phyloP scores from a whole-genome alignment of 2,888 invertebrate species.

The Alloscopus bannaensis region DNA sequence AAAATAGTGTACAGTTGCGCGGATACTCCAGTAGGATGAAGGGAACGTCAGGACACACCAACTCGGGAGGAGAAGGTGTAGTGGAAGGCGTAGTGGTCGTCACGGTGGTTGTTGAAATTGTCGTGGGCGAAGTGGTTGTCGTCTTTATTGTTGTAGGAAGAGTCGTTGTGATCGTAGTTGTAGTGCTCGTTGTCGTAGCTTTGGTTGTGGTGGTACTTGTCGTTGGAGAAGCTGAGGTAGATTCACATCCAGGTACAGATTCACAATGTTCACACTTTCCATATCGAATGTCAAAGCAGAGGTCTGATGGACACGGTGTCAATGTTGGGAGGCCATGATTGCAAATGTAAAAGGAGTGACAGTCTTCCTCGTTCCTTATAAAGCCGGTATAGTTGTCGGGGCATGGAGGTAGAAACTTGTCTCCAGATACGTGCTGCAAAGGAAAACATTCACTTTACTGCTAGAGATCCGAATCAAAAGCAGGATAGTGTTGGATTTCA shows the following conservation, averaged over 20 bases:
- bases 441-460: background rate
- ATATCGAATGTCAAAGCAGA: slow-evolving; percentile 16
- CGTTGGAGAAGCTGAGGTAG: slow-evolving; percentile 4
- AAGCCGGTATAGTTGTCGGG: slow-evolving; percentile 40
- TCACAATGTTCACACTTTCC: slow-evolving; percentile 34
- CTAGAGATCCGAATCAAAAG: background rate
- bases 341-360: slow-evolving; percentile 46
- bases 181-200: slow-evolving; percentile 15
- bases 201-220: background rate
- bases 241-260: slow-evolving; percentile 42
- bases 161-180: slow-evolving; percentile 6
- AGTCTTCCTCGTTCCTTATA: slow-evolving; percentile 29
- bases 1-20: too few species aligned
- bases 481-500: too few species aligned
- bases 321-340: slow-evolving; percentile 16
- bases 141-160: background rate
- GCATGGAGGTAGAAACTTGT: slow-evolving; percentile 22
- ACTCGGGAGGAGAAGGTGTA: background rate
- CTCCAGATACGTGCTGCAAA: background rate
- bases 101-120: background rate
- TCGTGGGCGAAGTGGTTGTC: slow-evolving; percentile 26
- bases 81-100: background rate
- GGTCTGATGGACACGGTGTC: slow-evolving; percentile 21
- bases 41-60: background rate
- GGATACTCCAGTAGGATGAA: too few species aligned